phyloP scores from a whole-genome alignment of 2,797 vertebrate genomes.

The Mergus octosetaceus region DNA sequence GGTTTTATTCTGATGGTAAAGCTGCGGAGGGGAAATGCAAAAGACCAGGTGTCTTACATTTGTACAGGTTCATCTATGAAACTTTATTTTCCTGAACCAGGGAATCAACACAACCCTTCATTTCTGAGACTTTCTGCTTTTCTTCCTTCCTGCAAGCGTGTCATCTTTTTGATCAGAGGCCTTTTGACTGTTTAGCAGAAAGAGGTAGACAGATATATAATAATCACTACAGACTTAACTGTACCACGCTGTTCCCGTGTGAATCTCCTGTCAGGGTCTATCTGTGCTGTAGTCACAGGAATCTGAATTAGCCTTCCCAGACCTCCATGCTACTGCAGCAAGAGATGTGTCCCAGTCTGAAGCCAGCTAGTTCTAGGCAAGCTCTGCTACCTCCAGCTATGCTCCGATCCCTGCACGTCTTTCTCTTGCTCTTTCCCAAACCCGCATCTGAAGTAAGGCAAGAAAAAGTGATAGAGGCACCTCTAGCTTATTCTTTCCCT shows the following conservation, averaged over 20 bases:
- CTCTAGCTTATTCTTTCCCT: not conserved
- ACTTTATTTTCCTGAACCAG: not conserved
- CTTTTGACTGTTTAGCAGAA: not conserved
- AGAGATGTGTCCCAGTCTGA: not conserved
- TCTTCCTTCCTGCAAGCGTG: not conserved
- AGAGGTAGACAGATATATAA: not conserved
- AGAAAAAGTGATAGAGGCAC: not conserved
- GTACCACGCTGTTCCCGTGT: not conserved
- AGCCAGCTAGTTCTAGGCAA: not conserved
- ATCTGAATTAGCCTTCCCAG: not conserved
- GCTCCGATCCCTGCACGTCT: not conserved
- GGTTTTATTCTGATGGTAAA: not conserved
- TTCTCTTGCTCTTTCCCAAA: not conserved
- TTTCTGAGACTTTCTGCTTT: not conserved
- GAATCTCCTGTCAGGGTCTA: not conserved
- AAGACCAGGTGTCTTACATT: conserved; percentile 35
- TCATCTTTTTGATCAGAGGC: not conserved
- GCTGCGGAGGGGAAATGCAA: not conserved
- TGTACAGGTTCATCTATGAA: not conserved
- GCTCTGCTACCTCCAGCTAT: not conserved
- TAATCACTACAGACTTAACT: not conserved
- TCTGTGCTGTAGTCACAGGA: not conserved
- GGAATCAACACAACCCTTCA: not conserved
- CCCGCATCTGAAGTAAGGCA: not conserved
- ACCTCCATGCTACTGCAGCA: not conserved